Percentiles rank a stretch among this genome's conserved stretches.
Conservation (phyloP, 1,140 invertebrate genomes). For the Drosophila albomicans region DNA sequence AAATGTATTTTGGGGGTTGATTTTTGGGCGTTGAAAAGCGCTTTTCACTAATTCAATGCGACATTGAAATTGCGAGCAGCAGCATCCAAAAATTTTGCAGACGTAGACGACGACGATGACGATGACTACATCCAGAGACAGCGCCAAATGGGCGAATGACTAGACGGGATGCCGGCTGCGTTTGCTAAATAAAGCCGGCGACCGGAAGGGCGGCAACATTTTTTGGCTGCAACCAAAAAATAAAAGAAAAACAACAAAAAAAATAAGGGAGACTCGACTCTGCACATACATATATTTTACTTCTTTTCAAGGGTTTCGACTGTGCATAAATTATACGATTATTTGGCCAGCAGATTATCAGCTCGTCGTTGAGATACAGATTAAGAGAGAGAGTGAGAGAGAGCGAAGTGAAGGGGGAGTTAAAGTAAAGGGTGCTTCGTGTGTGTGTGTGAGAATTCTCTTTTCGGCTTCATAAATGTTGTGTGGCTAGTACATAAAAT, state of each 20-base stretch:
- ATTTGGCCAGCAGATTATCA: conserved; percentile 72
- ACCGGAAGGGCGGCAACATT: conserved; percentile 75
- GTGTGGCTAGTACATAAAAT: conserved; percentile 41
- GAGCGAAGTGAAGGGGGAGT: background rate
- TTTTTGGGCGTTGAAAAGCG: conserved; percentile 79
- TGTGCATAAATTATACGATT: conserved; percentile 76
- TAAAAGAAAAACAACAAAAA: conserved; percentile 1
- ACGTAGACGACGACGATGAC: conserved; percentile 17
- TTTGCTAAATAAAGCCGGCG: conserved; percentile 5
- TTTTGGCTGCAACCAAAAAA: conserved; percentile 36
- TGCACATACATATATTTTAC: conserved; percentile 18
- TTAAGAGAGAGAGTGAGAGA: background rate
- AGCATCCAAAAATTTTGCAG: conserved; percentile 59
- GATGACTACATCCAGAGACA: background rate
- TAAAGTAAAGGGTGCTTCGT: background rate
- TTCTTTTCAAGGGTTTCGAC: conserved; percentile 15
- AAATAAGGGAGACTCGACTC: conserved; percentile 1
- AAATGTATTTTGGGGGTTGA: conserved; percentile 71
- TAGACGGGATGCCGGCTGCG: conserved; percentile 53
- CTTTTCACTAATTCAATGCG: conserved; percentile 84
- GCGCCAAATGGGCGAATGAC: conserved; percentile 42
- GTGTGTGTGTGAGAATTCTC: background rate
- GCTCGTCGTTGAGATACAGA: conserved; percentile 38
- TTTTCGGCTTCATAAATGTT: conserved; percentile 39
- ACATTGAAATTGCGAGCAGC: conserved; percentile 78